A percentile compares a stretch with the other conserved stretches of the same genome.
These are phyloP conservation scores for Drosophila histrio DNA, from an alignment of 2,888 invertebrate species.

Conservation along the genomic window DNA sequence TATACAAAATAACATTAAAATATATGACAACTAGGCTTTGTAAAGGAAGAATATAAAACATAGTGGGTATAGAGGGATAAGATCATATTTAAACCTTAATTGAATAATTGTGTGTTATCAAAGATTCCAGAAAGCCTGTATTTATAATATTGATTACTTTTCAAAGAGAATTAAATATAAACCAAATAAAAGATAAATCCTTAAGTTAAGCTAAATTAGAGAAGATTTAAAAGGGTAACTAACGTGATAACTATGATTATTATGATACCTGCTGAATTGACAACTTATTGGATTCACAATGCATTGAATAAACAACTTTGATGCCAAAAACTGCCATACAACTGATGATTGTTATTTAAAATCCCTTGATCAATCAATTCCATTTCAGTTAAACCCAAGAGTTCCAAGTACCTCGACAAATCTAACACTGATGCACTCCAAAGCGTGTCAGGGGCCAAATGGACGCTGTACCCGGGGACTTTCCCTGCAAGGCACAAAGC, in stretches of 20 bases:
- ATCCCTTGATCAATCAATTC: slow-evolving; percentile 6
- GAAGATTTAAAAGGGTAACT: no score
- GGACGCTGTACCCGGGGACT: slow-evolving; percentile 26
- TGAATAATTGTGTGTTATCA: no score
- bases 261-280: neutral
- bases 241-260: no score
- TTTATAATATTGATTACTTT: no score
- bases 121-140: no score
- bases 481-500: slow-evolving; percentile 33
- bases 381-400: neutral
- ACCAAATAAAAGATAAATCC: no score
- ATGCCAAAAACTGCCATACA: neutral
- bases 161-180: no score
- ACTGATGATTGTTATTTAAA: neutral
- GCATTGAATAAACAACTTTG: neutral
- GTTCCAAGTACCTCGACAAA: neutral
- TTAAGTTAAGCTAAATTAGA: no score
- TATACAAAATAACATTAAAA: neutral
- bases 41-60: no score
- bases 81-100: no score
- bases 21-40: neutral
- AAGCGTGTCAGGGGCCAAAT: neutral
- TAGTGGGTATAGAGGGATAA: no score
- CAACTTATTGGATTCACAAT: neutral
- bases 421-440: neutral